These are phyloP conservation scores for Serinus canaria DNA, from an alignment of 2,113 vertebrate genomes.

Conservation along the genomic window DNA sequence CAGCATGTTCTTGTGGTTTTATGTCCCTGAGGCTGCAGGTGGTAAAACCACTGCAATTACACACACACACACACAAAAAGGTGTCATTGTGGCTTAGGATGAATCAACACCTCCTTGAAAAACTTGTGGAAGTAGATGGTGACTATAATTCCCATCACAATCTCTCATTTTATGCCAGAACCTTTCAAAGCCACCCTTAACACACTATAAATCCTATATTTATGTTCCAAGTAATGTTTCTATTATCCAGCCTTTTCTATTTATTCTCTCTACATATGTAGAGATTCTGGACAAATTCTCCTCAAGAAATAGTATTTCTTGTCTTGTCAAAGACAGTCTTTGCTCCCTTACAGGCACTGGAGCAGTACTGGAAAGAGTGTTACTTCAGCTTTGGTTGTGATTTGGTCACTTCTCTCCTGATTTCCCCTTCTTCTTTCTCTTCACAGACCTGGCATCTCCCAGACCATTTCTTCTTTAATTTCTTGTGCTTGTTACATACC, in stretches of 20 bases:
- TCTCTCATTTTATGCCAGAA: background rate
- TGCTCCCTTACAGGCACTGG: background rate
- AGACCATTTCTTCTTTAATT: background rate
- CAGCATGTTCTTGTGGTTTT: background rate
- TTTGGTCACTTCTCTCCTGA: background rate
- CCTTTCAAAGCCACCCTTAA: background rate
- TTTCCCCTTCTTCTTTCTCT: background rate
- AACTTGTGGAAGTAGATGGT: background rate
- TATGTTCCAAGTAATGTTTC: background rate
- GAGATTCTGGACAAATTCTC: background rate
- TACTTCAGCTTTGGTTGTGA: background rate
- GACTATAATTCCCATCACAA: background rate
- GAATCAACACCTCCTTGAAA: background rate
- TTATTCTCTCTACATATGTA: background rate
- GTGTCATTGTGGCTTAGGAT: background rate
- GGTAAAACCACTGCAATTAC: background rate
- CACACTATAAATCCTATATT: background rate
- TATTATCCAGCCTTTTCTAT: background rate
- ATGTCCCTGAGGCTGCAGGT: background rate
- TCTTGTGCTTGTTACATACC: background rate
- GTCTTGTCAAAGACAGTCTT: background rate
- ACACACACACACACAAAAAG: background rate
- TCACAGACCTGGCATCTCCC: background rate
- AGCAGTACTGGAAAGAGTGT: background rate
- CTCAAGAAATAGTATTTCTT: background rate